Base-by-base conservation (phyloP, 2,888 invertebrate species). In the Pasiphila rectangulata region DNA sequence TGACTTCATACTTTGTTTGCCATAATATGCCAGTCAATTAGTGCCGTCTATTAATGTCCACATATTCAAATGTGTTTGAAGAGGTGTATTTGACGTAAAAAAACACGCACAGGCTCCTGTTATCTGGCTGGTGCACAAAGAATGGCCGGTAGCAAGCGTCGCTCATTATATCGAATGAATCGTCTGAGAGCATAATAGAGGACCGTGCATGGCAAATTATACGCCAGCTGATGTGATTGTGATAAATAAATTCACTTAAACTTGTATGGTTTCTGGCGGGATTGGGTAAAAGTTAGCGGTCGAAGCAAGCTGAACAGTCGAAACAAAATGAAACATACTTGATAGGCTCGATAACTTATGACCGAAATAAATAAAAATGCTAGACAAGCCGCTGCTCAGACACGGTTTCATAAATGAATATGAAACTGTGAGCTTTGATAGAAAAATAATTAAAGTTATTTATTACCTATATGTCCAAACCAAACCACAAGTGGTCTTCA, bases 101-200 rank as follows among this genome's bases (percentile, higher is more conserved):
- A 36, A 17, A 49, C 9, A 27, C n/a, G n/a, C n/a, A 19, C 13
- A 6, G 23, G 35, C 32, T 45, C 37, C 36, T 32, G 7, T 21
- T 34, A 24, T 24, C 37, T 43, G 29, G 46, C 27, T 35, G 49
- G 24, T 25, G 21, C 20, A 41, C 41, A 50, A 67, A 63, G 67
- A 65, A 69, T 70, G 66, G 77, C 61, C 75, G 75, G 82, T 80
- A 79, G 80, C 74, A 57, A 65, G 63, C 56, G 57, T 58, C 57
- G 60, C 81, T 86, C 83, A 83, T 86, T 86, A 85, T 77, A 75
- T 76, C 53, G 78, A 78, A 82, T 86, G 85, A 86, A 81, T 85
- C 73, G 85, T 66, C 77, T 69, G 73, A 80, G 77, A 77, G 67
- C 69, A 75, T 81, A 81, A 83, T 83, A 69, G 78, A 59, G 57